Evolutionary conservation across 2,888 invertebrate species (phyloP), one percentile per base, ranked within the genome.

Genomic region (Hesperia comma): DNA sequence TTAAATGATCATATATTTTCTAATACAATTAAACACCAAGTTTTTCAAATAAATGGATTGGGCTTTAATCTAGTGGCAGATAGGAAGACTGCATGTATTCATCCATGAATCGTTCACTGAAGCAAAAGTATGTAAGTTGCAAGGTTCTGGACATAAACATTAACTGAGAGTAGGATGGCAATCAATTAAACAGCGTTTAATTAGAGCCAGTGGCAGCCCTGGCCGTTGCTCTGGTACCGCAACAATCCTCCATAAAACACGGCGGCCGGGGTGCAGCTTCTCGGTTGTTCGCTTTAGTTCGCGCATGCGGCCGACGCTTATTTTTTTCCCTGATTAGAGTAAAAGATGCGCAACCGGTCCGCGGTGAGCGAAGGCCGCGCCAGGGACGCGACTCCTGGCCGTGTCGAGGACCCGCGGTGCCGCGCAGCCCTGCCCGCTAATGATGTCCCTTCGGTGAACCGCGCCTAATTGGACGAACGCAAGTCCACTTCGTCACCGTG

Each of bases 291-390:
- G 86, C 87, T 89, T 90, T 90, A 87, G 82, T 88, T 87, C 78
- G 88, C 85, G 85, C 84, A 85, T 83, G 85, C 82, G 80, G 77
- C 80, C 82, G 76, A 77, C 79, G 83, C 77, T 85, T 85, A 83
- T 87, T 90, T 90, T 90, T 87, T 84, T 76, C 83, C 82, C 83
- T 88, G 92, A 91, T 92, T 91, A 90, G 89, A 90, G 90, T 85
- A 88, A 87, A 88, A 90, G 90, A 91, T 87, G 90, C 85, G 79
- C 87, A 90, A 92, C 91, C 91, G 91, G 92, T 92, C 85, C 81
- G 76, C 85, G 81, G 76, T 79, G 79, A 74, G 81, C 87, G 89
- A 90, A 92, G 91, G 90, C 85, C 90, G 88, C 82, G 79, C 82
- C 82, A 82, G 86, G 84, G 84, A 79, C 79, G 74, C 76, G 70